A percentile compares a stretch with the other conserved stretches of the same genome.
phyloP scores from a whole-genome alignment of 2,888 invertebrate species.

The Liodrosophila aerea region DNA sequence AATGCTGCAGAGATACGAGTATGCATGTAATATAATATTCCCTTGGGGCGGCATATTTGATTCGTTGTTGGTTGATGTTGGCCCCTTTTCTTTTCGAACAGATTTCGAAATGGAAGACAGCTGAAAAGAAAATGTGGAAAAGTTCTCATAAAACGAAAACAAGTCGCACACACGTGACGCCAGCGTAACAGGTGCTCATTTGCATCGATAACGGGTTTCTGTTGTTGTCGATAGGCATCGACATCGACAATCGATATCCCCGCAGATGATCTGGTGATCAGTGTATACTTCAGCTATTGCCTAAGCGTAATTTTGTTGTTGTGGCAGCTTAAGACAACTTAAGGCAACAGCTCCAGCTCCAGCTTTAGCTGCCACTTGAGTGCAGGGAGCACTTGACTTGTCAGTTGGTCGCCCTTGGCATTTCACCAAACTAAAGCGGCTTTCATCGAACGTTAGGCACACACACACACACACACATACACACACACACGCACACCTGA shows the following conservation, averaged over 20 bases:
- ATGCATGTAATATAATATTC: slow-evolving; percentile 27
- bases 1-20: slow-evolving; percentile 38
- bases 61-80: slow-evolving; percentile 8
- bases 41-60: slow-evolving; percentile 47
- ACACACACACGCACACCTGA: slow-evolving; percentile 51
- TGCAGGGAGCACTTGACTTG: slow-evolving; percentile 39
- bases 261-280: slow-evolving; percentile 32
- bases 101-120: slow-evolving; percentile 42
- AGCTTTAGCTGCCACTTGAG: slow-evolving; percentile 43
- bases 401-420: slow-evolving; percentile 56
- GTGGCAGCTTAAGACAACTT: slow-evolving; percentile 36
- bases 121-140: slow-evolving; percentile 37
- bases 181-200: slow-evolving; percentile 60
- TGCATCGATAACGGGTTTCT: slow-evolving; percentile 45
- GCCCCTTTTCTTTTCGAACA: slow-evolving; percentile 31
- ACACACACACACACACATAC: slow-evolving; percentile 26
- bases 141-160: slow-evolving; percentile 51
- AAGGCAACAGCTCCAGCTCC: slow-evolving; percentile 1
- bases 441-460: slow-evolving; percentile 47
- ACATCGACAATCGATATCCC: slow-evolving; percentile 47
- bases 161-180: slow-evolving; percentile 34
- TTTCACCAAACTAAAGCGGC: slow-evolving; percentile 45
- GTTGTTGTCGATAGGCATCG: slow-evolving; percentile 23
- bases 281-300: slow-evolving; percentile 36
- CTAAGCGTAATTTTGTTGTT: slow-evolving; percentile 40